phyloP scores from a whole-genome alignment of 53 echinoderm and acorn worm genomes.

The Astropecten irregularis region DNA sequence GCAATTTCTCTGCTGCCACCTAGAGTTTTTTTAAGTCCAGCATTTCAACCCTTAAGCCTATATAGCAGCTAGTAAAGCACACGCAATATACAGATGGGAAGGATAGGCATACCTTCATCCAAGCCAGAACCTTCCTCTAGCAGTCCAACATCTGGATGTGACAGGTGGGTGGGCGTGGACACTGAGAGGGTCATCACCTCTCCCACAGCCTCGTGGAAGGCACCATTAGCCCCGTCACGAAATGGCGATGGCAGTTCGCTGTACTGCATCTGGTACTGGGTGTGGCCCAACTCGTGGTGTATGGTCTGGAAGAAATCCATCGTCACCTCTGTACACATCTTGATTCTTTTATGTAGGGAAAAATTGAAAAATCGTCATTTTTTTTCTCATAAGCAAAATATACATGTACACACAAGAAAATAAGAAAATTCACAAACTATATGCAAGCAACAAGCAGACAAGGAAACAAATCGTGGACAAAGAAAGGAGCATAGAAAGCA shows the following conservation, averaged over 20 bases:
- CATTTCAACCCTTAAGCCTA: no score
- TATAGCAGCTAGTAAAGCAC: no score
- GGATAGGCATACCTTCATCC: slow-evolving; percentile 36
- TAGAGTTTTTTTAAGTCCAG: no score
- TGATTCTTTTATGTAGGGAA: slow-evolving; percentile 59
- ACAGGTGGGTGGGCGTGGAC: slow-evolving; percentile 81
- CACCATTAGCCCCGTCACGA: slow-evolving; percentile 80
- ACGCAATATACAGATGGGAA: no score
- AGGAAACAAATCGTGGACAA: no score
- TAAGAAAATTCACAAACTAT: no score
- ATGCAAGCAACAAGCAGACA: no score
- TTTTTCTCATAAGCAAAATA: no score
- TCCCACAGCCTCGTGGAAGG: slow-evolving; percentile 94
- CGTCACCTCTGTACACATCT: slow-evolving; percentile 83
- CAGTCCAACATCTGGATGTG: slow-evolving; percentile 61
- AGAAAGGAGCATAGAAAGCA: no score
- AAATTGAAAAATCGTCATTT: no score
- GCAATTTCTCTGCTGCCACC: no score
- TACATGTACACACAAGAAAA: no score
- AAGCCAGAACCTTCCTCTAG: slow-evolving; percentile 27
- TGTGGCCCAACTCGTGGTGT: slow-evolving; percentile 95
- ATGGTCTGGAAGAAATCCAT: slow-evolving; percentile 76
- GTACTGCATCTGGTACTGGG: slow-evolving; percentile 85
- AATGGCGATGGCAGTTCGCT: slow-evolving; percentile 69
- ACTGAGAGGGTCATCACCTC: slow-evolving; percentile 92